Percentiles rank a stretch among this genome's conserved stretches.
Evolutionary conservation across 1,140 invertebrate genomes (phyloP).

Genomic region (Tetragonula clypearis): DNA sequence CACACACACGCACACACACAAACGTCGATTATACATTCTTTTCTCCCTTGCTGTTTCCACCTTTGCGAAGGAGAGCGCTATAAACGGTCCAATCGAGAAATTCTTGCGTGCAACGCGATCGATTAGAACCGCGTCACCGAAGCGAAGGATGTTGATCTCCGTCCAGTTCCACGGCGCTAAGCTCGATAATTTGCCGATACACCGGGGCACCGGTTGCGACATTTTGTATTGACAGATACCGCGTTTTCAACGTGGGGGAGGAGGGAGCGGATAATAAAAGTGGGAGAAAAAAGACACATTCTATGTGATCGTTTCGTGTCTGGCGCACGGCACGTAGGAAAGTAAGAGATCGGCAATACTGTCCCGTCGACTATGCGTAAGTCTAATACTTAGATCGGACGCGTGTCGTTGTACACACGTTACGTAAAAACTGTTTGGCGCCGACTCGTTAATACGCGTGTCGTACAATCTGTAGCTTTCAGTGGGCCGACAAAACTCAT

Average conservation of each 20-base stretch:
- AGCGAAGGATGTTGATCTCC: slow-evolving; percentile 1
- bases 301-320: not conserved
- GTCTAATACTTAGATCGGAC: not conserved
- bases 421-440: slow-evolving; percentile 59
- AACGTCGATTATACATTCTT: not conserved
- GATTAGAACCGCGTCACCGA: not conserved
- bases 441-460: slow-evolving; percentile 66
- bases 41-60: not conserved
- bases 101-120: slow-evolving; percentile 3
- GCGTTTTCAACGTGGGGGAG: not conserved
- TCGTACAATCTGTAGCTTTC: slow-evolving; percentile 56
- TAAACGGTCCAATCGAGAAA: not conserved
- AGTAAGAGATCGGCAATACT: not conserved
- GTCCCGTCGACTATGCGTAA: not conserved
- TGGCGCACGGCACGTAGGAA: not conserved
- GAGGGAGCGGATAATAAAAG: slow-evolving; percentile 28
- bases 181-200: slow-evolving; percentile 25
- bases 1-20: too few relatives aligned
- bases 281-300: not conserved
- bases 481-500: slow-evolving; percentile 58
- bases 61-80: not conserved
- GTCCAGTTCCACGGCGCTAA: slow-evolving; percentile 7
- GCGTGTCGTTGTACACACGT: not conserved
- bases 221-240: slow-evolving; percentile 41
- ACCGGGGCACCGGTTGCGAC: slow-evolving; percentile 17